Evolutionary conservation across 1,140 invertebrate species (phyloP).

Genomic region (Tetramorium simillimum): DNA sequence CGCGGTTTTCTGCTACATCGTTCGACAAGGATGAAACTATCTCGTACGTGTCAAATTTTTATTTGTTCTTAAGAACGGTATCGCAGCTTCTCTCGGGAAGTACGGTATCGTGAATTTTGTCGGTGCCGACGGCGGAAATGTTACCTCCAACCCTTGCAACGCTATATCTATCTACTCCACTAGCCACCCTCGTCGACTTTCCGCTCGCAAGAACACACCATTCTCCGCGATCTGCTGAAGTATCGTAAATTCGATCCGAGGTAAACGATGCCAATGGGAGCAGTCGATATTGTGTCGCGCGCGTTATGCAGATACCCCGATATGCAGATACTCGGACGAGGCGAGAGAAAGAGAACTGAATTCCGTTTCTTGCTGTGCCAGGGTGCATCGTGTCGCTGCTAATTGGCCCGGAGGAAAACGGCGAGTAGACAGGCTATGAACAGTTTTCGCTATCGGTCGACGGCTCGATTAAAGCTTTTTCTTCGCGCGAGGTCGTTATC

Average conservation of each 20-base stretch:
- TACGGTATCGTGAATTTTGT: slow-evolving; percentile 49
- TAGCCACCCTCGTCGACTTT: slow-evolving; percentile 58
- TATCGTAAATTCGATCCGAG: slow-evolving; percentile 66
- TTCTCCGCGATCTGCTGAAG: slow-evolving; percentile 64
- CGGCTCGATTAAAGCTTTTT: slow-evolving; percentile 54
- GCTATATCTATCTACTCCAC: slow-evolving; percentile 59
- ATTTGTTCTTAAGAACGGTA: slow-evolving; percentile 37
- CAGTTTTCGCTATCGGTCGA: slow-evolving; percentile 29
- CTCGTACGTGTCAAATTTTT: slow-evolving; percentile 43
- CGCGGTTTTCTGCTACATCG: background rate
- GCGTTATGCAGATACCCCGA: slow-evolving; percentile 46
- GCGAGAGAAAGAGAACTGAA: slow-evolving; percentile 26
- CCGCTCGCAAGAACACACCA: slow-evolving; percentile 56
- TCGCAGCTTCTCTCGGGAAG: slow-evolving; percentile 43
- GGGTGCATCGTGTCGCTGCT: slow-evolving; percentile 24
- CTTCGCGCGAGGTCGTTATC: slow-evolving; percentile 29
- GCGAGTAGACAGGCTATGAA: slow-evolving; percentile 38
- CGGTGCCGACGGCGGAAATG: slow-evolving; percentile 46
- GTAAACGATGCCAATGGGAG: slow-evolving; percentile 59
- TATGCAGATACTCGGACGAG: slow-evolving; percentile 32
- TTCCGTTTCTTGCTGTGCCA: slow-evolving; percentile 57
- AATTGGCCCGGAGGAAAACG: slow-evolving; percentile 57
- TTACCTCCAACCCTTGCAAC: slow-evolving; percentile 36
- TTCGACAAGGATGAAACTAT: background rate
- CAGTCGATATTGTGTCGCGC: slow-evolving; percentile 59